phyloP scores from a whole-genome alignment of 2,888 invertebrate genomes.

The Sialis lutaria region DNA sequence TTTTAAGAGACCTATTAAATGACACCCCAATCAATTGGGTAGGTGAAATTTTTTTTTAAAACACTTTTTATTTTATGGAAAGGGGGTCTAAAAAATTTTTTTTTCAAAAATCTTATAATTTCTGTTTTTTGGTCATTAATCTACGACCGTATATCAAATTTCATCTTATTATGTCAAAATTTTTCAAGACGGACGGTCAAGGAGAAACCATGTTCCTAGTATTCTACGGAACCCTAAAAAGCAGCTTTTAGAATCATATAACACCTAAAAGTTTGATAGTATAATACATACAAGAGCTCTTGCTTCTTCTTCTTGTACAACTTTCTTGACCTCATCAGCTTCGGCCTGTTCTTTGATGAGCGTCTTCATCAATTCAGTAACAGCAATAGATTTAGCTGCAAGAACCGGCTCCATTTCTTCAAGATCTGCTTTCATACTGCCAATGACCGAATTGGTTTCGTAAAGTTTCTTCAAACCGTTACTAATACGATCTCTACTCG shows the following conservation, averaged over 20 bases:
- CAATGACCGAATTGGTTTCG: constrained; percentile 66
- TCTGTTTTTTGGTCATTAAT: no score
- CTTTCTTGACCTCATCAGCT: constrained; percentile 62
- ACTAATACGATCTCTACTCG: constrained; percentile 46
- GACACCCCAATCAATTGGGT: no score
- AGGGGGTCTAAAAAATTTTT: no score
- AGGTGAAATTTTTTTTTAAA: no score
- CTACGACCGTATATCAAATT: no score
- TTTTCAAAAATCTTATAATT: no score
- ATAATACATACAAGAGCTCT: constrained; percentile 45
- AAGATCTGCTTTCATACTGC: constrained; percentile 70
- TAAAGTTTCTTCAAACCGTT: constrained; percentile 66
- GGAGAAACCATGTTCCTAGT: no score
- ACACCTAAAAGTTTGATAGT: constrained; percentile 1
- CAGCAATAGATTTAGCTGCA: constrained; percentile 57
- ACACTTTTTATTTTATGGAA: no score
- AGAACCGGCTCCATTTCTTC: constrained; percentile 66
- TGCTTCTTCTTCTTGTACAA: constrained; percentile 70
- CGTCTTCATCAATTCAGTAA: constrained; percentile 53
- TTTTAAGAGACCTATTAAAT: no score
- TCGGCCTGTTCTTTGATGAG: constrained; percentile 65
- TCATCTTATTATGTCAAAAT: no score
- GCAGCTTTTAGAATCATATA: background rate
- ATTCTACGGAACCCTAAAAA: no score
- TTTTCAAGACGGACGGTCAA: no score